Evolutionary conservation across 2,797 vertebrate species (phyloP).

Genomic region (Rhinophrynus dorsalis): DNA sequence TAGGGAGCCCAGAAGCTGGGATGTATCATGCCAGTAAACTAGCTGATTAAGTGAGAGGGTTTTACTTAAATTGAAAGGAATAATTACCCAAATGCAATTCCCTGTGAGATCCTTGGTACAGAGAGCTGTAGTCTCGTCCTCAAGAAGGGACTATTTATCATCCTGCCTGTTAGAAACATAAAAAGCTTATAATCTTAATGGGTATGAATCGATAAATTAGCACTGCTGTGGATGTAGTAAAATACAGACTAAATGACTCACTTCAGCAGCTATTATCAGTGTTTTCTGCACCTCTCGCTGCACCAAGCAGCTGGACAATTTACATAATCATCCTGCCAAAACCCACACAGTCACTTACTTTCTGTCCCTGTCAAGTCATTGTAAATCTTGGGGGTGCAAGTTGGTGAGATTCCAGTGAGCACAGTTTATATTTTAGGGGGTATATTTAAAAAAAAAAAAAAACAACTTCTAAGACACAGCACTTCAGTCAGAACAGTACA

Average conservation of each 20-base stretch:
- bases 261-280: constrained; percentile 39
- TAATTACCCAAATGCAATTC: constrained; percentile 5
- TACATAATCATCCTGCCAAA: constrained; percentile 5
- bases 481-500: background rate
- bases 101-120: constrained; percentile 1
- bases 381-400: constrained; percentile 16
- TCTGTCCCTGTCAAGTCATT: constrained; percentile 10
- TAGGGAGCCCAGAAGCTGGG: background rate
- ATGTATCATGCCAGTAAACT: background rate
- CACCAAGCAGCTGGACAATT: constrained; percentile 16
- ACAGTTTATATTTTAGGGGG: background rate
- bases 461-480: background rate
- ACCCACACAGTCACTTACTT: constrained; percentile 25
- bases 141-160: constrained; percentile 23
- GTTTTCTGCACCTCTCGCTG: constrained; percentile 46
- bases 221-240: constrained; percentile 51
- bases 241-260: constrained; percentile 55
- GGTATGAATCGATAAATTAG: constrained; percentile 54
- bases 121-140: background rate
- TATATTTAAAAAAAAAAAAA: no score
- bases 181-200: constrained; percentile 50
- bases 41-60: constrained; percentile 20
- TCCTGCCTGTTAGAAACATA: constrained; percentile 23
- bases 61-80: constrained; percentile 29
- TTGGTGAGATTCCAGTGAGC: background rate